Base-by-base conservation (phyloP, 2,797 vertebrate genomes). In the Echiichthys vipera region DNA sequence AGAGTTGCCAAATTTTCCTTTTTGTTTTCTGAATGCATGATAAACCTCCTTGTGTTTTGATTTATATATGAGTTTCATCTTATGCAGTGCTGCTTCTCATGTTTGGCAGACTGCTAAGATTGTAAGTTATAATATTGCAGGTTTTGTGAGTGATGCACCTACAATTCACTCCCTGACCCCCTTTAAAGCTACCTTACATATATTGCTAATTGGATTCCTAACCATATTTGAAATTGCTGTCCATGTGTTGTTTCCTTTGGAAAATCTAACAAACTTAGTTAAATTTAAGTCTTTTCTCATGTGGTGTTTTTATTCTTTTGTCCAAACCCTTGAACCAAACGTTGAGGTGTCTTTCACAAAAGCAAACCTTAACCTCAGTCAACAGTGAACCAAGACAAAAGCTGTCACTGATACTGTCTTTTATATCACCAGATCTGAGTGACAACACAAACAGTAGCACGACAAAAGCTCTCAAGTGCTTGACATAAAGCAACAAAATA, bases 141-240 rank as follows among this genome's bases (percentile, higher is more conserved):
- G 27, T 57, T 45, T 51, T 63, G 24, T 51, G 11, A 39, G 15
- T 40, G n/a, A 50, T 55, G 22, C 20, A 32, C 14, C 22, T 30
- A 37, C 5, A 4, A 54, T 29, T 66, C 40, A 37, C 20, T 43
- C 42, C 20, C 24, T 64, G 36, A 58, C 5, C 39, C 65, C 45
- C 61, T 51, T 71, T 32, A 30, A 29, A 30, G 32, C 25, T 17
- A 22, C n/a, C n/a, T n/a, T n/a, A 69, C 22, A 67, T 37, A 55
- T 54, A 51, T 12, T 37, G 30, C n/a, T 66, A 50, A 55, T 24
- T 77, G 34, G 18, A 47, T 59, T 39, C 9, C 42, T 32, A 29
- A 50, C 1, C 32, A 30, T 17, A 53, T 64, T 36, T 29, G 4
- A 53, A 37, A 57, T 13, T 32, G 13, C 13, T 69, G 12, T 47